phyloP scores from a whole-genome alignment of 2,888 invertebrate species.

The Drosophila anceps region DNA sequence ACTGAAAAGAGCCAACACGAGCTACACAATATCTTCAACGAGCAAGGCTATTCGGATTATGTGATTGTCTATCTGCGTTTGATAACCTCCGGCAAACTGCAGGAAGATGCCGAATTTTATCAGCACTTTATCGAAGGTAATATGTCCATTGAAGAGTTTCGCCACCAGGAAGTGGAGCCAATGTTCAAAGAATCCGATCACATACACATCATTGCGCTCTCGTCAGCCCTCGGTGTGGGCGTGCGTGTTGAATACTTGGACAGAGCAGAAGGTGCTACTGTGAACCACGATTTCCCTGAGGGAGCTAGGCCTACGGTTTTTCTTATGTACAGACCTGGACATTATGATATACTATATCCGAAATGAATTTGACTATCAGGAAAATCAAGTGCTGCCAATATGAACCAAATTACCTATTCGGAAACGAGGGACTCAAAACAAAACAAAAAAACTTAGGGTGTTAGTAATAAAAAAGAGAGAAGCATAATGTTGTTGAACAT shows the following conservation, averaged over 20 bases:
- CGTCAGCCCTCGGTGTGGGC: slow-evolving; percentile 93
- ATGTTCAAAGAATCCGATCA: slow-evolving; percentile 93
- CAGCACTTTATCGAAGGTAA: slow-evolving; percentile 98
- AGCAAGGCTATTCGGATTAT: slow-evolving; percentile 97
- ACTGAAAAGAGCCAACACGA: slow-evolving; percentile 88
- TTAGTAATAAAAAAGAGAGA: background rate
- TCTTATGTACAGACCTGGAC: slow-evolving; percentile 98
- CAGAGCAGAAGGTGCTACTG: slow-evolving; percentile 92
- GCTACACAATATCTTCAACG: slow-evolving; percentile 94
- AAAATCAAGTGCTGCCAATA: background rate
- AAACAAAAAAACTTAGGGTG: background rate
- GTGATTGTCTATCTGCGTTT: slow-evolving; percentile 96
- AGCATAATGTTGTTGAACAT: background rate
- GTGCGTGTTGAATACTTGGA: slow-evolving; percentile 99
- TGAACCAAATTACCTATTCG: slow-evolving; percentile 11
- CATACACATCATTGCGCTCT: slow-evolving; percentile 98
- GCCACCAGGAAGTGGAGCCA: slow-evolving; percentile 88
- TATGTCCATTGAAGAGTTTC: slow-evolving; percentile 95
- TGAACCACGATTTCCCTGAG: slow-evolving; percentile 96
- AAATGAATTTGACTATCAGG: slow-evolving; percentile 77
- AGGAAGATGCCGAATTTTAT: slow-evolving; percentile 96
- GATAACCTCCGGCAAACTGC: slow-evolving; percentile 97
- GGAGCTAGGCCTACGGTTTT: slow-evolving; percentile 92
- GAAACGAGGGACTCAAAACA: background rate
- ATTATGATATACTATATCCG: slow-evolving; percentile 98